Evolutionary conservation across 2,888 invertebrate genomes (phyloP), one percentile per base, ranked within the genome.

Genomic region (Drosophila incognita): DNA sequence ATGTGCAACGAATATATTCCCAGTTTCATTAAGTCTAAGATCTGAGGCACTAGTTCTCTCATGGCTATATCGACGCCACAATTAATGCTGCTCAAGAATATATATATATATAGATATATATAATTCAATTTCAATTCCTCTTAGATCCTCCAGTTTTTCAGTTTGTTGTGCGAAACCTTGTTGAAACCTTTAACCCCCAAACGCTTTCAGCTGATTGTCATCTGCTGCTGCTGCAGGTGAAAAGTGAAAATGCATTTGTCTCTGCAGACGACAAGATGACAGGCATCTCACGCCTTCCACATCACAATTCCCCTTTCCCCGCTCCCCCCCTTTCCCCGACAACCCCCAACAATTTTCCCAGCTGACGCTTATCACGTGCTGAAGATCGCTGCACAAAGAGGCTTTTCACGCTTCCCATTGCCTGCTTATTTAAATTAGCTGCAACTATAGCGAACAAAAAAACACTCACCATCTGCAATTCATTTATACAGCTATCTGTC

Each of bases 351-450:
- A 64, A 66, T 58, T 82, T 82, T 84, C 90, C 77, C 90, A 89
- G 80, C 77, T 79, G 80, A 58, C 76, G 77, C 75, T 80, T 85
- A 85, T 90, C 90, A 90, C 71, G 86, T 88, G 85, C 80, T 80
- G 69, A 69, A 71, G 81, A 92, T 92, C 92, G 77, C 64, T 75
- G 75, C 81, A 63, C 65, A 76, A 72, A 82, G 82, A 81, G 84
- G 81, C 86, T 82, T 90, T 92, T 89, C 83, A 82, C 90, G 82
- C 81, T 83, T 84, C 71, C 52, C 83, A 38, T 35, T 56, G 67
- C 27, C 66, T 61, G 81, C 87, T 78, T 86, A 90, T 85, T 90
- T 72, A 85, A 90, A 85, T 85, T 85, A 90, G 90, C 83, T 58
- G 65, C 88, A 73, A 81, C 75, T 72, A 59, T 40, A 63, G 65